Conservation (phyloP, 1,140 invertebrate species). For the Platorchestia sp. region DNA sequence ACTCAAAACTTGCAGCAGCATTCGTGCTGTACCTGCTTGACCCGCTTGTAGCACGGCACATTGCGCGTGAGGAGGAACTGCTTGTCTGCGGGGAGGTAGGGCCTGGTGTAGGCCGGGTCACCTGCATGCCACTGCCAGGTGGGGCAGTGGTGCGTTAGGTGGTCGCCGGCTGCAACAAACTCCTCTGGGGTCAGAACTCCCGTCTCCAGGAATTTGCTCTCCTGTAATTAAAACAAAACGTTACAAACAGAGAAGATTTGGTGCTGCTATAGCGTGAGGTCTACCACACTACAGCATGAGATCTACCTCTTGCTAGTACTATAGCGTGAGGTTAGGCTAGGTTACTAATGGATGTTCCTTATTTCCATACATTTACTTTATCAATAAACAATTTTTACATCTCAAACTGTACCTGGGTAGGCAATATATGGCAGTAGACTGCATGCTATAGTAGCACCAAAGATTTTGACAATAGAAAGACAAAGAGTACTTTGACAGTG, state of each 20-base stretch:
- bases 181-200: conserved; percentile 95
- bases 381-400: conserved; percentile 6
- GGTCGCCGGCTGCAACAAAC: conserved; percentile 97
- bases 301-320: no score
- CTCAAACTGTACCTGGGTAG: no score
- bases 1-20: not conserved
- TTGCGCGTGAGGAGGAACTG: conserved; percentile 98
- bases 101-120: conserved; percentile 72
- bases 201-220: conserved; percentile 98
- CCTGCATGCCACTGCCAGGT: conserved; percentile 97
- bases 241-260: not conserved
- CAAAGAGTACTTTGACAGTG: not conserved
- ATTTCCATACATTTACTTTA: no score
- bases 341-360: no score
- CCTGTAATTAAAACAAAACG: conserved; percentile 75
- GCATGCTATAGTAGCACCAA: conserved; percentile 19
- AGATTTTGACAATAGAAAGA: no score
- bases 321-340: no score
- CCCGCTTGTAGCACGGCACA: conserved; percentile 93
- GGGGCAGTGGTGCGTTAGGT: conserved; percentile 98
- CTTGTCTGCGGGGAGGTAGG: conserved; percentile 94
- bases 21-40: conserved; percentile 81
- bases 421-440: no score
- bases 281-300: no score
- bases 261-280: no score